Evolutionary conservation across 1,140 invertebrate species (phyloP).

Genomic region (Ceratosolen fusciceps): DNA sequence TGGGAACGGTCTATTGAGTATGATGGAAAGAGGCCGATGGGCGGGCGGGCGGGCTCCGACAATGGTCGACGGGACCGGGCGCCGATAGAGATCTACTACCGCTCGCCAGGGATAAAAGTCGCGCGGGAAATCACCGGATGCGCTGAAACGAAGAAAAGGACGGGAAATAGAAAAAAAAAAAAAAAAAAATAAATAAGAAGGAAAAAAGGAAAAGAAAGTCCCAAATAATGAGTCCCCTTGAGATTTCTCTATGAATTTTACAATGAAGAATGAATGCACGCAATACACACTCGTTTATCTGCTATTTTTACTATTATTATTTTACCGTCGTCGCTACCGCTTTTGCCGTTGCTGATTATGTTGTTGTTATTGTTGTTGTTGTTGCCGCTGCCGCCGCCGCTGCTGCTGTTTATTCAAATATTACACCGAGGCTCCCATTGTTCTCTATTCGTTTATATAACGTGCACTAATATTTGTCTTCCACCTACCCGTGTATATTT

Average conservation of each 20-base stretch:
- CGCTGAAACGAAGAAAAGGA: slow-evolving; percentile 4
- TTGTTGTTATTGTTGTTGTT: too few relatives aligned
- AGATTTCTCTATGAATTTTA: slow-evolving; percentile 7
- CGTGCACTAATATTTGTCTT: neutral
- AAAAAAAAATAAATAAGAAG: too few relatives aligned
- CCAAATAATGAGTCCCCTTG: neutral
- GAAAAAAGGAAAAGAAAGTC: slow-evolving; percentile 43
- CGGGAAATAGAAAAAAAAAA: too few relatives aligned
- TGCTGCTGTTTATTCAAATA: neutral
- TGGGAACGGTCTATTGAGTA: slow-evolving; percentile 14
- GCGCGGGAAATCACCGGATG: slow-evolving; percentile 33
- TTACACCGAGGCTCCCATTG: neutral
- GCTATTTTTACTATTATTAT: too few relatives aligned
- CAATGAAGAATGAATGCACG: neutral
- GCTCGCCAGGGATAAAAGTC: slow-evolving; percentile 9
- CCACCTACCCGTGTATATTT: too few relatives aligned
- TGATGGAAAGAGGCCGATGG: slow-evolving; percentile 4
- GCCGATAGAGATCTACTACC: slow-evolving; percentile 10
- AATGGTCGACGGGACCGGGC: neutral
- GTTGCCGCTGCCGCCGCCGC: too few relatives aligned
- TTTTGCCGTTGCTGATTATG: too few relatives aligned
- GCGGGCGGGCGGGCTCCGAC: neutral
- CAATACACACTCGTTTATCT: too few relatives aligned
- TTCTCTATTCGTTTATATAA: slow-evolving; percentile 9
- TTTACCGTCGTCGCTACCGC: too few relatives aligned